Evolutionary conservation across 2,797 vertebrate genomes (phyloP).

Genomic region (Sebastes diaconus): DNA sequence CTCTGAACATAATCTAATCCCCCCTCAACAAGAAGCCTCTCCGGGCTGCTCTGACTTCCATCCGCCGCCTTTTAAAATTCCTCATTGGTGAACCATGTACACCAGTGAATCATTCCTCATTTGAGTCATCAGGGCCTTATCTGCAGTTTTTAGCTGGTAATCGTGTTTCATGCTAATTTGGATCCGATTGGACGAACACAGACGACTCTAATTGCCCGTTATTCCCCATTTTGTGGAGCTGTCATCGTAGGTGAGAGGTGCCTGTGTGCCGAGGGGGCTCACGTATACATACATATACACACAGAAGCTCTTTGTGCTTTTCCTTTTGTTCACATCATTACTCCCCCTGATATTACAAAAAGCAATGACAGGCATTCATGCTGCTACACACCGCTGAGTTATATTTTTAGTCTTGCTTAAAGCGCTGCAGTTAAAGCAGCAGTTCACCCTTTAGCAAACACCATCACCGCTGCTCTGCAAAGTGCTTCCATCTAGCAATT

Average conservation of each 20-base stretch:
- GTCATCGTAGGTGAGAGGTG: conserved; percentile 45
- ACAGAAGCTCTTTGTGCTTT: not conserved
- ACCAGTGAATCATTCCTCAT: conserved; percentile 29
- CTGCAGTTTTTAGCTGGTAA: conserved; percentile 40
- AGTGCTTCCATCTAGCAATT: conserved; percentile 12
- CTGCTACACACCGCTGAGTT: conserved; percentile 5
- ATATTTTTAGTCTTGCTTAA: conserved; percentile 23
- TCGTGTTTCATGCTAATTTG: conserved; percentile 56
- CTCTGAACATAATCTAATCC: not conserved
- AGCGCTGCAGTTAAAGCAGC: conserved; percentile 6
- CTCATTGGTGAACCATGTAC: conserved; percentile 7
- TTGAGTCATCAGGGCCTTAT: conserved; percentile 39
- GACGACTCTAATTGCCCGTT: conserved; percentile 52
- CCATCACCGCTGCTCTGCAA: not conserved
- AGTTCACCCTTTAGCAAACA: conserved; percentile 1
- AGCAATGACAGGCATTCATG: not conserved
- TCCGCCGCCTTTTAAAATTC: conserved; percentile 24
- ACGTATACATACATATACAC: not conserved
- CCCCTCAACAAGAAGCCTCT: not conserved
- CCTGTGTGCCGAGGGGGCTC: not conserved
- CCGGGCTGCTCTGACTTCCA: not conserved
- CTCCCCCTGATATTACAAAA: not conserved
- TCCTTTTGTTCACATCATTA: not conserved
- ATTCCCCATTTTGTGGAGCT: conserved; percentile 40
- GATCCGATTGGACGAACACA: conserved; percentile 54